A percentile compares a stretch with the other conserved stretches of the same genome.
These are phyloP conservation scores for Brachionus paranguensis DNA, from an alignment of 1,140 invertebrate genomes.

Conservation along the genomic window DNA sequence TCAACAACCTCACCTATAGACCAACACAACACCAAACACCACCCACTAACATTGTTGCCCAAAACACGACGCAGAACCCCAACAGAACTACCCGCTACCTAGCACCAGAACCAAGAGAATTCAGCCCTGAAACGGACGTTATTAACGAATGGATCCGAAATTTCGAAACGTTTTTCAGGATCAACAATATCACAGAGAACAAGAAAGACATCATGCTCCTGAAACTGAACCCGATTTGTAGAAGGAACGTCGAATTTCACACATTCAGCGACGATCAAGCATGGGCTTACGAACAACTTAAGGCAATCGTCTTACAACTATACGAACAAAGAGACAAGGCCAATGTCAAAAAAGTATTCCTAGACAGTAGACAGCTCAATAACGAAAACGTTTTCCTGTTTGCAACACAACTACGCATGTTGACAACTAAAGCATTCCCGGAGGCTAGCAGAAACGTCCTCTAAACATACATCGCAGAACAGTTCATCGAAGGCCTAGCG, in stretches of 20 bases:
- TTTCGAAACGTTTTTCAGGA: not conserved
- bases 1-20: no score
- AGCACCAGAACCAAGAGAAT: not conserved
- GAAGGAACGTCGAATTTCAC: not conserved
- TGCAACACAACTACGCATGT: not conserved
- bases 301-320: not conserved
- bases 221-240: not conserved
- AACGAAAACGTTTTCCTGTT: not conserved
- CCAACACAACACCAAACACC: no score
- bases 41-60: no score
- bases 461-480: not conserved
- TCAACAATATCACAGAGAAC: not conserved
- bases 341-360: not conserved
- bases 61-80: not conserved
- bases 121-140: not conserved
- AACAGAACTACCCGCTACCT: not conserved
- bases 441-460: not conserved
- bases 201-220: not conserved
- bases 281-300: not conserved
- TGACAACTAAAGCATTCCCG: not conserved
- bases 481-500: not conserved
- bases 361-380: not conserved
- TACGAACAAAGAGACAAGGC: not conserved
- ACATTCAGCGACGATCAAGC: not conserved
- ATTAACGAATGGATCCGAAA: not conserved